Base-by-base conservation (phyloP, 2,888 invertebrate genomes). In the Pristionchus maxplancki region DNA sequence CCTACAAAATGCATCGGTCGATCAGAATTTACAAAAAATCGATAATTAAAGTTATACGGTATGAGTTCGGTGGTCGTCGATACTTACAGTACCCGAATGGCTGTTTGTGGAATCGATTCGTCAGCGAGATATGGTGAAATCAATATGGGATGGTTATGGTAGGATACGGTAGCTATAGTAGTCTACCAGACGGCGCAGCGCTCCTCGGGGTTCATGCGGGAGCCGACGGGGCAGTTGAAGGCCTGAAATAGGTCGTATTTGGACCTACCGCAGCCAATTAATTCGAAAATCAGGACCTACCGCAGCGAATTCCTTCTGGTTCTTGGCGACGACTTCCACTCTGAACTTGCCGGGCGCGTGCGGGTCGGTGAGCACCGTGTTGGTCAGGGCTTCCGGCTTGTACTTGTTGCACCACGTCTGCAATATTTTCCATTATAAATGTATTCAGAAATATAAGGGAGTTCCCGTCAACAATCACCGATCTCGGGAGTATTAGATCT, bases 291-390 rank as follows among this genome's bases (percentile, higher is more conserved):
- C 11, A 24, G 17, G 78, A 78, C 78, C 28, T 31, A 88, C 98
- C 89, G 96, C 96, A 20, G 98, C 96, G 95, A 96, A 98, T 95
- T 98, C 98, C 13, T 95, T 96, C 95, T 97, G 98, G 95, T 99
- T 99, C 84, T 89, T 89, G 15, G 92, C 89, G 6, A 92, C 92
- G 2, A 91, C 90, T 82, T 92, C 91, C 0, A 91, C 90, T 78
- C 92, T 91, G 89, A 90, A 93, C 67, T 89, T 88, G 53, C 93
- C 92, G 17, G 94, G 94, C 0, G 94, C 91, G 78, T 94, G 94
- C 13, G 94, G 93, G 88, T 94, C 94, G 13, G 93, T 93, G 48
- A 94, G 89, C 15, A 94, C 90, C 58, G 92, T 91, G 13, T 93
- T 90, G 48, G 93, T 92, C 31, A 90, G 78, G 28, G 94, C 90